Base-by-base conservation (phyloP, 2,888 invertebrate species). In the Cheiracanthium punctorium region DNA sequence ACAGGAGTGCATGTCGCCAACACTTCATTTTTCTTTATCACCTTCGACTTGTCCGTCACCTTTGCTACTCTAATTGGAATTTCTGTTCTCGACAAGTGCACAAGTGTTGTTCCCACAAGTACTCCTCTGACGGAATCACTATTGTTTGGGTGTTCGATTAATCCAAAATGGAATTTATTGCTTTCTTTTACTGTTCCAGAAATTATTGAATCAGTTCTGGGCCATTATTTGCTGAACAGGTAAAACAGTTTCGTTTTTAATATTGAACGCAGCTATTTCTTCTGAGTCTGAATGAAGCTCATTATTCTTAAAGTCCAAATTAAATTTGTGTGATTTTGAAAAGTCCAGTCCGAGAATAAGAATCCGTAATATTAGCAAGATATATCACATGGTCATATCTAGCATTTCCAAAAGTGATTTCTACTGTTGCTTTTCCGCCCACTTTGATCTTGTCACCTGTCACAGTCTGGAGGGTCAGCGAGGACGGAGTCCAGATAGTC, bases 381-480 rank as follows among this genome's bases (percentile, higher is more conserved):
- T 30, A 67, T 30, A 30, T 30, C 30, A 7, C 29, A 17, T 67
- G 67, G 29, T 67, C 29, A 30, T 67, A 67, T 0, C 17, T 30
- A 30, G 1, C 67, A 67, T 17, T 67, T 12, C 67, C 67, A 29
- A 67, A 67, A 4, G 17, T 29, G 17, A 58, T 58, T n/a, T 14
- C 20, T 4, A 58, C 0, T 14, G 10, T n/a, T 20, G n/a, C 20
- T 58, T 58, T 58, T 7, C 58, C 58, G 0, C n/a, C 14, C 10
- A 58, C n/a, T 24, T 58, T 24, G 58, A 58, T 58, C n/a, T 58
- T 20, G 58, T 58, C 58, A n/a, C 58, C 58, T 14, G 58, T 58
- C 58, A 58, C 58, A 58, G 58, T 58, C 20, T 58, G 58, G 58
- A 58, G 58, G 0, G 0, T 58, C 0, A 58, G 17, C 17, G 17